phyloP scores from a whole-genome alignment of 1,140 invertebrate species.

The Drosophila kikkawai region DNA sequence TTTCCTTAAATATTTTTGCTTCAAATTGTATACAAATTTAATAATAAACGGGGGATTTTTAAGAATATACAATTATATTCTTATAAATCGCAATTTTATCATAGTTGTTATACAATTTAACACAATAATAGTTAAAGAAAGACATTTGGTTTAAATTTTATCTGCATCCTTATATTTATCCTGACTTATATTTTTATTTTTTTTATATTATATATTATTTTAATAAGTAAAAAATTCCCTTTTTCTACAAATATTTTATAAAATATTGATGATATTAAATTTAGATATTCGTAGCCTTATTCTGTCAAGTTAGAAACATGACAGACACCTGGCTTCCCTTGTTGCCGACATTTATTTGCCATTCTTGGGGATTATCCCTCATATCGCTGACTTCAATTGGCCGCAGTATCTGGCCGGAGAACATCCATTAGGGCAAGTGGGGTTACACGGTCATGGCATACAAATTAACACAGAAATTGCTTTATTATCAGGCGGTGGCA shows the following conservation, averaged over 20 bases:
- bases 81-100: too few relatives aligned
- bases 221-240: too few relatives aligned
- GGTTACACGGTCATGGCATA: slow-evolving; percentile 68
- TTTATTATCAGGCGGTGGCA: slow-evolving; percentile 58
- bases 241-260: neutral
- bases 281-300: neutral
- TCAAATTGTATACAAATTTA: too few relatives aligned
- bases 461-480: slow-evolving; percentile 76
- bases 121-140: too few relatives aligned
- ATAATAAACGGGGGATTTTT: neutral
- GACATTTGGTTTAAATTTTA: too few relatives aligned
- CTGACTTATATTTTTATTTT: too few relatives aligned
- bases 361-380: slow-evolving; percentile 27
- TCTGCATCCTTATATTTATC: too few relatives aligned
- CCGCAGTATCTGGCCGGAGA: slow-evolving; percentile 56
- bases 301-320: neutral
- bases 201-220: too few relatives aligned
- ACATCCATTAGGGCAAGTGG: slow-evolving; percentile 62
- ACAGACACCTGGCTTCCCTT: neutral
- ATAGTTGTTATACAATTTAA: too few relatives aligned
- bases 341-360: slow-evolving; percentile 16
- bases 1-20: too few relatives aligned
- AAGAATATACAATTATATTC: too few relatives aligned
- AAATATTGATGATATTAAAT: neutral
- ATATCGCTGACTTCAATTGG: slow-evolving; percentile 51